Evolutionary conservation across 2,113 vertebrate species (phyloP), one percentile per base, ranked within the genome.

Genomic region (Mesembrinibis cayennensis): DNA sequence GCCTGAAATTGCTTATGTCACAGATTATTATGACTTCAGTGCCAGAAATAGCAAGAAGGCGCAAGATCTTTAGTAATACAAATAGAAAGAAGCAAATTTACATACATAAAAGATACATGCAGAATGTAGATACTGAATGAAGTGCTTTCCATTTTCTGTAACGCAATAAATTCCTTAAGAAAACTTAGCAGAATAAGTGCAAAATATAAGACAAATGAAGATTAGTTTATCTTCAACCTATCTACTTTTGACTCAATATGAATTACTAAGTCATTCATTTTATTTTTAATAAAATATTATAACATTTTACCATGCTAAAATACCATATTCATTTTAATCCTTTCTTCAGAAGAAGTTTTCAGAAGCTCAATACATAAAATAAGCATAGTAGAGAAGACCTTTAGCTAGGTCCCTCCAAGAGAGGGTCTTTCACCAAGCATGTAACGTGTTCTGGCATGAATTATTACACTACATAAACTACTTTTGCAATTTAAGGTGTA

Each of bases 11-110:
- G 82, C 95, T 94, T 73, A 90, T 83, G 85, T 96, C 93, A 96
- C 92, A 73, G 45, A 77, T 86, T 83, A 59, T 89, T 83, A 86
- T 87, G 88, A 95, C 82, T 92, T 94, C 94, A 91, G 65, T 83
- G 44, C 90, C 80, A 95, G 72, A 90, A 97, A 92, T 89, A 97
- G 95, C 94, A 89, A 74, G 86, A 92, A 93, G 58, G 49, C 94
- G 70, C 87, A 74, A 74, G 82, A 92, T 89, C 71, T 87, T 93
- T 77, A 90, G 87, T 69, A 95, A 92, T 94, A 91, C 71, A 93
- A 93, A 78, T 86, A 79, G 66, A 84, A 40, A 78, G 82, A 74
- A 89, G 61, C 38, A 76, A 78, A 95, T 87, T 63, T 91, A 62
- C 83, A 71, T 90, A 81, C 29, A 63, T 78, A 65, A 95, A 94